These are phyloP conservation scores for Drosophila anomalata DNA, from an alignment of 2,888 invertebrate genomes.

Conservation along the genomic window DNA sequence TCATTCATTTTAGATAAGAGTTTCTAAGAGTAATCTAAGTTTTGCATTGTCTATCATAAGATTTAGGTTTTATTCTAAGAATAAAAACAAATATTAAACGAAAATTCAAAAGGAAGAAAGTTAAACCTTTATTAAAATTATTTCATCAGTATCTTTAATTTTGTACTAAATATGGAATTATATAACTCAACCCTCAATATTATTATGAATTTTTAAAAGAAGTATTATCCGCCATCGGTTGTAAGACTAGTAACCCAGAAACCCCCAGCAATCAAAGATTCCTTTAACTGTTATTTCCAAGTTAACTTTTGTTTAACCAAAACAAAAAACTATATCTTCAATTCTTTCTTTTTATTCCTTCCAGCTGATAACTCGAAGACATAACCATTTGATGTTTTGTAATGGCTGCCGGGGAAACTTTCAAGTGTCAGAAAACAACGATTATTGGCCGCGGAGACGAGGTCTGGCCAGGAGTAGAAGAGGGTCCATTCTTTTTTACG, in stretches of 20 bases:
- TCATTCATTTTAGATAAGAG: no score
- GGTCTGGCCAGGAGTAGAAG: conserved; percentile 15
- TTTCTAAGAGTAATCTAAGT: no score
- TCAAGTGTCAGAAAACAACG: conserved; percentile 19
- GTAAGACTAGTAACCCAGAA: neutral
- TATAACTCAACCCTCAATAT: no score
- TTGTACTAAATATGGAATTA: no score
- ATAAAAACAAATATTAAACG: no score
- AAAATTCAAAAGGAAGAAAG: no score
- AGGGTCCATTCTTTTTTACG: conserved; percentile 68
- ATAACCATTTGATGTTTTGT: conserved; percentile 31
- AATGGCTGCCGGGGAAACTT: conserved; percentile 32
- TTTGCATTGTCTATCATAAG: no score
- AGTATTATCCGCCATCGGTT: no score
- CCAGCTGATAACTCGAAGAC: conserved; percentile 27
- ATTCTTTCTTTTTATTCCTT: neutral
- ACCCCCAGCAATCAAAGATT: neutral
- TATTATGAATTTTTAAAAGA: no score
- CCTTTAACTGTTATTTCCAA: conserved; percentile 13
- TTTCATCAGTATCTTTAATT: no score
- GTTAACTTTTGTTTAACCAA: conserved; percentile 15
- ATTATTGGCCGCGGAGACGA: conserved; percentile 27
- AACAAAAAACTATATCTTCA: conserved; percentile 1
- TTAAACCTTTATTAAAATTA: no score
- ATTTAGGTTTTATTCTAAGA: no score